phyloP scores from a whole-genome alignment of 2,113 vertebrate genomes.

The Aptenodytes forsteri region DNA sequence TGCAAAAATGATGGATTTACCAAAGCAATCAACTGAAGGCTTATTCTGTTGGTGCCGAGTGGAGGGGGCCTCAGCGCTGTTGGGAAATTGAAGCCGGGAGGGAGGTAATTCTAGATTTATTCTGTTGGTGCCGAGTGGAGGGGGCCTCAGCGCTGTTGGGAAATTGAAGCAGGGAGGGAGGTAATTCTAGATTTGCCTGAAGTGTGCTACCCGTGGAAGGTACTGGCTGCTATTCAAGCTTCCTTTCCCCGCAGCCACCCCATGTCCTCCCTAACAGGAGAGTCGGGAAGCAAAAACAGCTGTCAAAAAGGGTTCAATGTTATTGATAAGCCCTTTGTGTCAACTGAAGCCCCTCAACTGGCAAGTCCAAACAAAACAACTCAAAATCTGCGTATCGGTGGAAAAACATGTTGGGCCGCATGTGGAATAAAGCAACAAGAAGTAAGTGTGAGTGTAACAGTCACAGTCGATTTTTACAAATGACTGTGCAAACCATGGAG shows the following conservation, averaged over 20 bases:
- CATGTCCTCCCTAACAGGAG: slow-evolving; percentile 15
- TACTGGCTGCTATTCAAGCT: slow-evolving; percentile 42
- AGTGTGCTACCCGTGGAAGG: slow-evolving; percentile 31
- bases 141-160: neutral
- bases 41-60: slow-evolving; percentile 18
- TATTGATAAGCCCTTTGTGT: slow-evolving; percentile 71
- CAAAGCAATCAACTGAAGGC: slow-evolving; percentile 53
- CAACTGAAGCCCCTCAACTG: slow-evolving; percentile 13
- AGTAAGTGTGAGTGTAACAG: neutral
- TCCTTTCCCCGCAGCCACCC: slow-evolving; percentile 24
- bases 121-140: neutral
- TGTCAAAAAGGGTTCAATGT: slow-evolving; percentile 60
- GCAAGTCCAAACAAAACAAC: slow-evolving; percentile 68
- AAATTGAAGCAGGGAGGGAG: neutral
- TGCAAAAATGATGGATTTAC: slow-evolving; percentile 61
- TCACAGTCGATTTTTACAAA: slow-evolving; percentile 40
- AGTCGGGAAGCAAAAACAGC: slow-evolving; percentile 61
- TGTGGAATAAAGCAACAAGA: slow-evolving; percentile 26
- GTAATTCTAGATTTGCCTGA: slow-evolving; percentile 51
- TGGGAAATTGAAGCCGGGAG: neutral
- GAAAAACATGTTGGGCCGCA: slow-evolving; percentile 35
- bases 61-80: neutral
- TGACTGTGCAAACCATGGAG: neutral
- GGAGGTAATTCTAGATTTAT: slow-evolving; percentile 48
- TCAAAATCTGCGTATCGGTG: slow-evolving; percentile 15